Evolutionary conservation across 2,113 vertebrate genomes (phyloP).

Genomic region (Mionectes macconnelli): DNA sequence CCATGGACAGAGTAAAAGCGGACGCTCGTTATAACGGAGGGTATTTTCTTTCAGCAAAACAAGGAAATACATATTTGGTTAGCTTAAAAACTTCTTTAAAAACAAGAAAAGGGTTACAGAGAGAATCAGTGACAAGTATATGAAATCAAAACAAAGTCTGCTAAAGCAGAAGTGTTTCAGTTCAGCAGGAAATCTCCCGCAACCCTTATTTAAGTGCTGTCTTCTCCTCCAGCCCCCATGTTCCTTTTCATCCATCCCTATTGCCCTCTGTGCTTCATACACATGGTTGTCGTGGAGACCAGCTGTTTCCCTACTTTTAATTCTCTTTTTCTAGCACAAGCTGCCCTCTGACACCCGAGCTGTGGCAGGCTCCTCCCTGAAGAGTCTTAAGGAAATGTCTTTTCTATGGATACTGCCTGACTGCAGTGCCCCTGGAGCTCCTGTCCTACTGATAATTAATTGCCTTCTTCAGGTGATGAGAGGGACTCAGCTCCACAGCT

Average conservation of each 20-base stretch:
- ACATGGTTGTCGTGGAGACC: not conserved
- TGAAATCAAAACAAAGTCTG: not conserved
- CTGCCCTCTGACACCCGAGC: not conserved
- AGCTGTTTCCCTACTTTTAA: slow-evolving; percentile 15
- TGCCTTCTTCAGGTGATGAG: not conserved
- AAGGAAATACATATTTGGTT: slow-evolving; percentile 4
- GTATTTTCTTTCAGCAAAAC: slow-evolving; percentile 32
- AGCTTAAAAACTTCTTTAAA: not conserved
- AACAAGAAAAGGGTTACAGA: slow-evolving; percentile 10
- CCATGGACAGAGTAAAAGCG: slow-evolving; percentile 36
- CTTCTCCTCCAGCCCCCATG: not conserved
- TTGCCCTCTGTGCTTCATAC: not conserved
- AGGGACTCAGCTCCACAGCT: not conserved
- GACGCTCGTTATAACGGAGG: not conserved
- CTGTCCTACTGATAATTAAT: not conserved
- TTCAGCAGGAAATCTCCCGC: not conserved
- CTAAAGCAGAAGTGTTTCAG: not conserved
- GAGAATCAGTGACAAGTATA: not conserved
- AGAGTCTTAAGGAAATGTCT: not conserved
- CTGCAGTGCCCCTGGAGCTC: not conserved
- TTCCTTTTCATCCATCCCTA: not conserved
- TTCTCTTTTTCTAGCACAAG: not conserved
- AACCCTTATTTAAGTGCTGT: not conserved
- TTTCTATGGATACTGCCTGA: not conserved
- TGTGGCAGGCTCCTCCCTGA: not conserved